phyloP scores from a whole-genome alignment of 92 coral and sea anemone genomes.

The Epizoanthus fatuus region DNA sequence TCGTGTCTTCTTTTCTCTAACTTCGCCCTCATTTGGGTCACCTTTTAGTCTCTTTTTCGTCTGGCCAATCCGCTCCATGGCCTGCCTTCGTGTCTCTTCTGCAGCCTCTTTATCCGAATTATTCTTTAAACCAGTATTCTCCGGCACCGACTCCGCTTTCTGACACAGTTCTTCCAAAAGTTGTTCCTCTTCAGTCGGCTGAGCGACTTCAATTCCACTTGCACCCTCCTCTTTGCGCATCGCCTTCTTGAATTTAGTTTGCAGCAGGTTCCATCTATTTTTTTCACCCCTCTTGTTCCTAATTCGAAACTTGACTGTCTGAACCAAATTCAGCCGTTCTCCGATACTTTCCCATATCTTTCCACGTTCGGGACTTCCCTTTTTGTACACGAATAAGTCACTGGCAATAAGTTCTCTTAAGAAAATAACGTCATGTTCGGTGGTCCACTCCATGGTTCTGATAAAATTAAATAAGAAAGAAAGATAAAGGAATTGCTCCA shows the following conservation, averaged over 20 bases:
- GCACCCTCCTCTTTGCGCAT: conserved; percentile 46
- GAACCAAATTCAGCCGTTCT: conserved; percentile 49
- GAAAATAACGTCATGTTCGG: conserved; percentile 35
- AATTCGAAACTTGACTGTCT: conserved; percentile 36
- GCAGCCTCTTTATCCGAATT: conserved; percentile 48
- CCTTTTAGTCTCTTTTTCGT: conserved; percentile 43
- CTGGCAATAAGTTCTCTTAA: conserved; percentile 50
- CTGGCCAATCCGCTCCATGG: conserved; percentile 51
- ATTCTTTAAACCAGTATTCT: conserved; percentile 10
- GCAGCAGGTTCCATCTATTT: conserved; percentile 56
- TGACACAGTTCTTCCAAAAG: conserved; percentile 52
- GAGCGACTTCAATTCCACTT: conserved; percentile 58
- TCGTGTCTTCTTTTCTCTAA: conserved; percentile 31
- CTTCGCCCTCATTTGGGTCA: conserved; percentile 10
- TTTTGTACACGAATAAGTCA: conserved; percentile 40
- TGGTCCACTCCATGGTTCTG: conserved; percentile 51
- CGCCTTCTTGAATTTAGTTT: conserved; percentile 47
- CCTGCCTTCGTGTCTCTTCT: conserved; percentile 54
- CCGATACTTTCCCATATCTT: conserved; percentile 54
- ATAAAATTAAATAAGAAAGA: too few relatives aligned
- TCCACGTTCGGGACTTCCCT: conserved; percentile 55
- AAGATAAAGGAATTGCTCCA: too few relatives aligned
- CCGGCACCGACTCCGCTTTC: conserved; percentile 30
- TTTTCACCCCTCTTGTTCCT: conserved; percentile 51
- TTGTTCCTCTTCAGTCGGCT: conserved; percentile 44